A percentile compares a stretch with the other conserved stretches of the same genome.
phyloP scores from a whole-genome alignment of 2,888 invertebrate genomes.

The Torymus aiolomorphi region DNA sequence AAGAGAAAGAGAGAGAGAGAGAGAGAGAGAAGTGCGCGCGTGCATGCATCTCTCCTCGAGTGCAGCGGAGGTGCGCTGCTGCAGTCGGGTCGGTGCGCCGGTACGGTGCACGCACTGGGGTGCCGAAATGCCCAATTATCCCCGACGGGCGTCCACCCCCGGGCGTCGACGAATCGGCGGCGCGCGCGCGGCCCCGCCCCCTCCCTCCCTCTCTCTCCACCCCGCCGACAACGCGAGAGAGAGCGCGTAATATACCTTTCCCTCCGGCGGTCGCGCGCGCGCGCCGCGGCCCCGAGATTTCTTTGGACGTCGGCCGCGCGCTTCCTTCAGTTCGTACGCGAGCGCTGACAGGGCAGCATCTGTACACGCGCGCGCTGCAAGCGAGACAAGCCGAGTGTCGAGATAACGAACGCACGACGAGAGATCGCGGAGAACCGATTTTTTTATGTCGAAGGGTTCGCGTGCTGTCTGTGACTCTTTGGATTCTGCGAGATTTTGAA shows the following conservation, averaged over 20 bases:
- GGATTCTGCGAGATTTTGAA: too few relatives aligned
- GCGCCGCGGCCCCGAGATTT: neutral
- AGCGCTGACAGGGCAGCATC: slow-evolving; percentile 69
- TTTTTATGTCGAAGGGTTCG: too few relatives aligned
- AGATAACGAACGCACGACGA: too few relatives aligned
- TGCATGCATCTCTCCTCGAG: neutral
- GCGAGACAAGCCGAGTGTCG: neutral
- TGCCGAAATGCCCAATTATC: slow-evolving; percentile 65
- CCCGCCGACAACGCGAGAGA: slow-evolving; percentile 27
- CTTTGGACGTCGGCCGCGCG: too few relatives aligned
- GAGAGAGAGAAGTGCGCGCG: neutral
- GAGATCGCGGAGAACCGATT: too few relatives aligned
- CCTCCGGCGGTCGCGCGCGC: slow-evolving; percentile 1
- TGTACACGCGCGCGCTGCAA: slow-evolving; percentile 41
- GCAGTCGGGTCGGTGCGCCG: neutral
- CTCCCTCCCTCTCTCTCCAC: slow-evolving; percentile 28
- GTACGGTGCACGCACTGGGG: slow-evolving; percentile 37
- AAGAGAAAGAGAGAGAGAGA: neutral
- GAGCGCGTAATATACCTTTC: neutral
- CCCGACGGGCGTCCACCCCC: slow-evolving; percentile 61
- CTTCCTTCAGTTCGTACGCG: slow-evolving; percentile 69
- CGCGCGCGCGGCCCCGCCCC: slow-evolving; percentile 62
- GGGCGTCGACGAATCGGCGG: slow-evolving; percentile 50
- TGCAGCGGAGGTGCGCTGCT: neutral
- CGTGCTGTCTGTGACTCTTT: too few relatives aligned